phyloP scores from a whole-genome alignment of 2,797 vertebrate species.

The Notolepis coatsorum region DNA sequence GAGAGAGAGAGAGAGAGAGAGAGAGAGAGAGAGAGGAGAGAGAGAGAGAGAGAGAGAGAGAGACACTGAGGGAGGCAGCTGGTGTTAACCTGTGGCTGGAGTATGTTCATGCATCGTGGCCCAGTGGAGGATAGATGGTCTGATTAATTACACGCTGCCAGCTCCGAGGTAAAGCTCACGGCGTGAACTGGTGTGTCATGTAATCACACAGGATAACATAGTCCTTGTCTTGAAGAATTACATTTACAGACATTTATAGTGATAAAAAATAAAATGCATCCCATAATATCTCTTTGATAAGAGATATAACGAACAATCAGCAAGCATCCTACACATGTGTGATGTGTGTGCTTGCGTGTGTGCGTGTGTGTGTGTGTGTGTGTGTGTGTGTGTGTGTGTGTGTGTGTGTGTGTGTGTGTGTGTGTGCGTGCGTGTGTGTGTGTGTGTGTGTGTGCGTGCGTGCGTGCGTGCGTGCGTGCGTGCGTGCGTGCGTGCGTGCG shows the following conservation, averaged over 20 bases:
- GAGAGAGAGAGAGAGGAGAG: constrained; percentile 33
- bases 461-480: constrained; percentile 30
- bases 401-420: constrained; percentile 13
- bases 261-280: neutral
- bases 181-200: too few relatives aligned
- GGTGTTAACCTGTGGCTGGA: constrained; percentile 67
- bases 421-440: constrained; percentile 14
- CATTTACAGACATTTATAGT: too few relatives aligned
- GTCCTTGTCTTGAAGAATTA: too few relatives aligned
- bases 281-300: constrained; percentile 18
- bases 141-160: constrained; percentile 69
- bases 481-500: constrained; percentile 3
- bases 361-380: too few relatives aligned
- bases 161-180: neutral
- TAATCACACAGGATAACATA: too few relatives aligned
- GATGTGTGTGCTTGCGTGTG: too few relatives aligned
- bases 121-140: constrained; percentile 51
- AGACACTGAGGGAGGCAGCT: constrained; percentile 41
- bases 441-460: constrained; percentile 25
- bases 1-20: constrained; percentile 32
- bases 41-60: constrained; percentile 29
- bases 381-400: constrained; percentile 34
- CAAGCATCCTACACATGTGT: constrained; percentile 1
- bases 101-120: constrained; percentile 45
- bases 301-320: constrained; percentile 3